Evolutionary conservation across 2,797 vertebrate genomes (phyloP).

Genomic region (Artibeus jamaicensis): DNA sequence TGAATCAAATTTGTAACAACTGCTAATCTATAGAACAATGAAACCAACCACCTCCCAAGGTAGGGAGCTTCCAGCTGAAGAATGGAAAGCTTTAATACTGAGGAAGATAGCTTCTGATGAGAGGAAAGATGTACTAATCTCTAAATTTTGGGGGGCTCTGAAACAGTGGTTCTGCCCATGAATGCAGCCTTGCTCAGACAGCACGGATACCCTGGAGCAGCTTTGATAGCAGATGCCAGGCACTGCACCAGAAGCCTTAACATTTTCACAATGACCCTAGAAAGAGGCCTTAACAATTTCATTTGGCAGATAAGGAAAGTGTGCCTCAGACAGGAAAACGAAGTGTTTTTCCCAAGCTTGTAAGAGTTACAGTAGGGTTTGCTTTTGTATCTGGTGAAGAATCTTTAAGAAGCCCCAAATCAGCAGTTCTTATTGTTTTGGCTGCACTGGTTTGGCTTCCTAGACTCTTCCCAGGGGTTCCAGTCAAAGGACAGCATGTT

Average conservation of each 20-base stretch:
- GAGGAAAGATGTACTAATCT: not conserved
- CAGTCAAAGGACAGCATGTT: not conserved
- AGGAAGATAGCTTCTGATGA: not conserved
- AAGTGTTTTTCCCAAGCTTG: not conserved
- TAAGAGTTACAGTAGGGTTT: not conserved
- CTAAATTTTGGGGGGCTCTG: not conserved
- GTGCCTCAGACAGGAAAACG: not conserved
- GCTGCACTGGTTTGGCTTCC: not conserved
- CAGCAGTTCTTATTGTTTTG: not conserved
- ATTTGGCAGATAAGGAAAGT: not conserved
- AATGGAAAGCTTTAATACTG: not conserved
- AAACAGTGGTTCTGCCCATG: not conserved
- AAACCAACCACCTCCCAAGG: not conserved
- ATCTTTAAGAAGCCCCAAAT: not conserved
- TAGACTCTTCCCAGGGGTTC: not conserved
- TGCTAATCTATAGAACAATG: not conserved
- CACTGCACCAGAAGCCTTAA: not conserved
- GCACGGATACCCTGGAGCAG: rapidly evolving
- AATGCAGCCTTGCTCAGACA: not conserved
- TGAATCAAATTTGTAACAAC: not conserved
- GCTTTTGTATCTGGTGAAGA: not conserved
- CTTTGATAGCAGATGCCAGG: too few species aligned
- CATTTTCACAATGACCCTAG: not conserved
- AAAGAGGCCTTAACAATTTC: not conserved
- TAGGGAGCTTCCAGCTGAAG: not conserved